A percentile compares a stretch with the other conserved stretches of the same genome.
Evolutionary conservation across 2,797 vertebrate species (phyloP).

Genomic region (Aythya fuligula): DNA sequence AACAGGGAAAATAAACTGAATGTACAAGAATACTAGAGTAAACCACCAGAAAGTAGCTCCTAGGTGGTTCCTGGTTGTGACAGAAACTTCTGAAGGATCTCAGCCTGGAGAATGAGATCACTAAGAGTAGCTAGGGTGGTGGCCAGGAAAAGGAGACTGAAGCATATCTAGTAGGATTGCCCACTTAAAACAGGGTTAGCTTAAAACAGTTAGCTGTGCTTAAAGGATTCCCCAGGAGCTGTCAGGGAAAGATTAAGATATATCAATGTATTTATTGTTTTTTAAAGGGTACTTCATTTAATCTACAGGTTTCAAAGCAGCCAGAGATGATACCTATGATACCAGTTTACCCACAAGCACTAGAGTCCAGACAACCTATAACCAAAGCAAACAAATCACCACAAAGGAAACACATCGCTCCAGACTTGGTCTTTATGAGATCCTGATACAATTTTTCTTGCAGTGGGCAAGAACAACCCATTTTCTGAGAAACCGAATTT

Average conservation of each 20-base stretch:
- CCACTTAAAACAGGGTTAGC: background rate
- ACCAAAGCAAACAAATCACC: background rate
- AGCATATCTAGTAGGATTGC: background rate
- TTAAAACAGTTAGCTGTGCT: background rate
- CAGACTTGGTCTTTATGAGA: background rate
- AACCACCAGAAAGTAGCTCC: background rate
- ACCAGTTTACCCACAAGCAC: background rate
- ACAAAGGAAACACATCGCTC: background rate
- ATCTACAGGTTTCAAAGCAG: background rate
- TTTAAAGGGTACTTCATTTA: background rate
- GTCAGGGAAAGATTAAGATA: background rate
- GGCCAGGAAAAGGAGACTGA: background rate
- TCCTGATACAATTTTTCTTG: background rate
- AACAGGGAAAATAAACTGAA: background rate
- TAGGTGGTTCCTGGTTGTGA: background rate
- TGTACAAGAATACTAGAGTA: background rate
- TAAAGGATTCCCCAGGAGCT: background rate
- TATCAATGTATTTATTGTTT: background rate
- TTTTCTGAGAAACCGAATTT: background rate
- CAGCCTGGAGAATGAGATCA: background rate
- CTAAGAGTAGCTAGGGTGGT: background rate
- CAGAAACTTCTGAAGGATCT: background rate
- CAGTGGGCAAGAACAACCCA: background rate
- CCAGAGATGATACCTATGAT: background rate
- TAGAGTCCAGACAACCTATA: background rate